These are phyloP conservation scores for Ormyrus nitidulus DNA, from an alignment of 2,888 invertebrate genomes.

Conservation along the genomic window DNA sequence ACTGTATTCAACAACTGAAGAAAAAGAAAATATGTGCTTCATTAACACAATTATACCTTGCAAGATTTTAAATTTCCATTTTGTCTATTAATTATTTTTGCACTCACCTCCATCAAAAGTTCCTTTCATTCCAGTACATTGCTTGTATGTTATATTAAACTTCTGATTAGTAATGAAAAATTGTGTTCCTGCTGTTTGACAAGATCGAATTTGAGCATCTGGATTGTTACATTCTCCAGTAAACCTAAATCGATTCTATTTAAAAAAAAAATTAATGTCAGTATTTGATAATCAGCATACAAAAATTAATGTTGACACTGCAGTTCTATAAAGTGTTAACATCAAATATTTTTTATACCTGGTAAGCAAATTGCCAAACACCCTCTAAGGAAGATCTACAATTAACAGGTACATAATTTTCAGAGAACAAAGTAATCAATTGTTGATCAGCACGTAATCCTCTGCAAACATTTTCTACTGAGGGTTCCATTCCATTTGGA, in stretches of 20 bases:
- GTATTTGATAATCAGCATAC: background rate
- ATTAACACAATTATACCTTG: background rate
- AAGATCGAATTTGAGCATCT: slow-evolving; percentile 93
- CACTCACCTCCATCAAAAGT: slow-evolving; percentile 87
- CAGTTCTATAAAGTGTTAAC: background rate
- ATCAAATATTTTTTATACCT: slow-evolving; percentile 73
- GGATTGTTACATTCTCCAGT: slow-evolving; percentile 94
- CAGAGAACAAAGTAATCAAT: slow-evolving; percentile 89
- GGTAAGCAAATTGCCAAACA: slow-evolving; percentile 96
- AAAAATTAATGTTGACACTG: background rate
- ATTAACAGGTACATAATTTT: slow-evolving; percentile 92
- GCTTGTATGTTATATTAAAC: slow-evolving; percentile 95
- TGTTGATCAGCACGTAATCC: slow-evolving; percentile 87
- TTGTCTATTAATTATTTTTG: slow-evolving; percentile 18
- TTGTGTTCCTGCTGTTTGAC: slow-evolving; percentile 96
- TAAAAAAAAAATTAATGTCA: slow-evolving; percentile 60
- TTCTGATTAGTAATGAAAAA: slow-evolving; percentile 97
- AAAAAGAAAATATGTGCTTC: background rate
- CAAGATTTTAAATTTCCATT: slow-evolving; percentile 5
- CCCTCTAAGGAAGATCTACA: slow-evolving; percentile 95
- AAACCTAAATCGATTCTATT: slow-evolving; percentile 88
- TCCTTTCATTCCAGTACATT: slow-evolving; percentile 92
- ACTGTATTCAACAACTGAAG: slow-evolving; percentile 88
- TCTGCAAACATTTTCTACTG: slow-evolving; percentile 86
- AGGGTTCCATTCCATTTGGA: slow-evolving; percentile 80